Base-by-base conservation (phyloP, 1,140 invertebrate genomes). In the Aphaenogaster rudis region DNA sequence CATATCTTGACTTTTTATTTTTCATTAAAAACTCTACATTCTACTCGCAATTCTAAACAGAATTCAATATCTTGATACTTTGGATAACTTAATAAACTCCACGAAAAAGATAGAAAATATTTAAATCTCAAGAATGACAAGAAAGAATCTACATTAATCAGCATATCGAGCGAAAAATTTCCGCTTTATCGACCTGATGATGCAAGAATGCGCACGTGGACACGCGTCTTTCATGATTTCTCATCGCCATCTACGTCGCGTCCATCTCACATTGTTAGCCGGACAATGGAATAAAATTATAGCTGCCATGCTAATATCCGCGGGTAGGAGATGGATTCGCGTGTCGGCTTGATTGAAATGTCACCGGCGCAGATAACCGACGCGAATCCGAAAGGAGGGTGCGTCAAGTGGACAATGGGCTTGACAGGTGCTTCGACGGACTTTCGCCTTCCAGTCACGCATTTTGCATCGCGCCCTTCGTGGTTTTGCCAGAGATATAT, bases 211-310 rank as follows among this genome's bases (percentile, higher is more conserved):
- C 33, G 57, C 71, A 63, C n/a, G 15, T 36, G 28, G 33, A 63
- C 39, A n/a, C 45, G 36, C 39, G 15, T 66, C 82, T 86, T 86
- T 57, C 59, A 42, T 59, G 48, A 85, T 76, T 50, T 77, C 45
- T 57, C 71, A 52, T 57, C 17, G 71, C 48, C 59, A n/a, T 84
- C 42, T 33, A 61, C 42, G 36, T 76, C 69, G 71, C 80, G 67
- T 61, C n/a, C 69, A 50, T 61, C 45, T 72, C 78, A 28, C 28
- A 86, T 82, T 82, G 78, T 82, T 82, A 39, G 52, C 52, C 52
- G 79, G 79, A 86, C 79, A 86, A 86, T 82, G 52, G 78, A 82
- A 86, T 86, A 86, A 86, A 86, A 86, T 86, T 86, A 86, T 86
- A 82, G 64, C 64, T 64, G 78, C 64, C 64, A 86, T 86, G 86